Evolutionary conservation across 2,797 vertebrate species (phyloP).

Genomic region (Channallabes apus): DNA sequence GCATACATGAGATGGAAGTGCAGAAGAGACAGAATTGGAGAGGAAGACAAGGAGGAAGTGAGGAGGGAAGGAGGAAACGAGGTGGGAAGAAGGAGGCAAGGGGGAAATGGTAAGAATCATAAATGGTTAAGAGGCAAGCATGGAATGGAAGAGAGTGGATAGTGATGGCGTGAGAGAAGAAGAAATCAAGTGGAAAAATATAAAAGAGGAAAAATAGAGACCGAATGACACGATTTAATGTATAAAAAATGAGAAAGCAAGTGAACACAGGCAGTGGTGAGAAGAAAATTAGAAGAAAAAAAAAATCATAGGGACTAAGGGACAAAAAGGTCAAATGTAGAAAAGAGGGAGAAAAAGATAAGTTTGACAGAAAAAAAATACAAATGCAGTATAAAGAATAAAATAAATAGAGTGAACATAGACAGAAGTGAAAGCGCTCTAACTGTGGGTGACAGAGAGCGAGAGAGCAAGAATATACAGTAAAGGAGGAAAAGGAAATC

Average conservation of each 20-base stretch:
- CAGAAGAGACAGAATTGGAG: background rate
- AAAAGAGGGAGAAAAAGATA: background rate
- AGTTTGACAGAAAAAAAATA: background rate
- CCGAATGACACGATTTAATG: background rate
- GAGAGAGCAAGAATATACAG: slow-evolving; percentile 17
- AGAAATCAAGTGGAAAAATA: background rate
- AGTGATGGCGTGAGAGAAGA: background rate
- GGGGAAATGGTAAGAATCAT: slow-evolving; percentile 2
- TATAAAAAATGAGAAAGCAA: background rate
- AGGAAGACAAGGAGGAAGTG: slow-evolving; percentile 21
- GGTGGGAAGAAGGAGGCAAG: slow-evolving; percentile 8
- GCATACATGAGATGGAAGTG: background rate
- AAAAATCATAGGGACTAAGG: background rate
- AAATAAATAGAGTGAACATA: background rate
- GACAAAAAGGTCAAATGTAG: background rate
- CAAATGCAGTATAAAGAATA: background rate
- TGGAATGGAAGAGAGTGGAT: background rate
- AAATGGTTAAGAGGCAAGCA: slow-evolving; percentile 40
- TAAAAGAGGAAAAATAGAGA: background rate
- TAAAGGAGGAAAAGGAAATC: slow-evolving; percentile 39
- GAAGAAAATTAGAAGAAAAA: background rate
- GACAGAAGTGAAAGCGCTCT: background rate
- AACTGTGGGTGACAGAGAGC: background rate
- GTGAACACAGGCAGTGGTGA: background rate
- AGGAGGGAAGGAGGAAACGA: slow-evolving; percentile 10